Evolutionary conservation across 2,797 vertebrate genomes (phyloP).

Genomic region (Takifugu ocellatus): DNA sequence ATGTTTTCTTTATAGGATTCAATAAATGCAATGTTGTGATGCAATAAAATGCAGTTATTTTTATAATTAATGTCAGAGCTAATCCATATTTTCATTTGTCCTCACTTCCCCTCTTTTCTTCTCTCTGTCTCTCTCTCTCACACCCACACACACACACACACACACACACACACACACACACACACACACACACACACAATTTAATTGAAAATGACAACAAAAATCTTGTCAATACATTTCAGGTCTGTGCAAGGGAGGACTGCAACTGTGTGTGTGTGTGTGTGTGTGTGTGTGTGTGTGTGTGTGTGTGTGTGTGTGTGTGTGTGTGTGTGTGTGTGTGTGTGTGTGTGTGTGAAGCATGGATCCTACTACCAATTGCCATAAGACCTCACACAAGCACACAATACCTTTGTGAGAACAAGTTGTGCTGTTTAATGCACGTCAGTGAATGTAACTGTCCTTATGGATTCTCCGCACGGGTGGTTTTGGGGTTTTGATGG

Average conservation of each 20-base stretch:
- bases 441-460: constrained; percentile 17
- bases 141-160: constrained; percentile 21
- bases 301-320: constrained; percentile 6
- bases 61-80: no score
- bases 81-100: no score
- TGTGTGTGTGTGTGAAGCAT: constrained; percentile 24
- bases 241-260: constrained; percentile 53
- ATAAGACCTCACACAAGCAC: constrained; percentile 54
- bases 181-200: constrained; percentile 33
- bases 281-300: constrained; percentile 19
- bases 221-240: constrained; percentile 46
- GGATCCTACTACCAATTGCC: constrained; percentile 47
- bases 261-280: constrained; percentile 17
- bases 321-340: constrained; percentile 19
- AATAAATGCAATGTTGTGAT: no score
- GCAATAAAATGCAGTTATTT: no score
- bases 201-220: constrained; percentile 52
- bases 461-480: constrained; percentile 48
- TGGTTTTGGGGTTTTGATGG: constrained; percentile 58
- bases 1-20: no score
- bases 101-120: no score
- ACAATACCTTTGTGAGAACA: constrained; percentile 21
- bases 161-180: constrained; percentile 37
- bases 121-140: constrained; percentile 2
- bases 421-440: background rate